Evolutionary conservation across 1,140 invertebrate genomes (phyloP), one percentile per base, ranked within the genome.

Genomic region (Heliconius congener): DNA sequence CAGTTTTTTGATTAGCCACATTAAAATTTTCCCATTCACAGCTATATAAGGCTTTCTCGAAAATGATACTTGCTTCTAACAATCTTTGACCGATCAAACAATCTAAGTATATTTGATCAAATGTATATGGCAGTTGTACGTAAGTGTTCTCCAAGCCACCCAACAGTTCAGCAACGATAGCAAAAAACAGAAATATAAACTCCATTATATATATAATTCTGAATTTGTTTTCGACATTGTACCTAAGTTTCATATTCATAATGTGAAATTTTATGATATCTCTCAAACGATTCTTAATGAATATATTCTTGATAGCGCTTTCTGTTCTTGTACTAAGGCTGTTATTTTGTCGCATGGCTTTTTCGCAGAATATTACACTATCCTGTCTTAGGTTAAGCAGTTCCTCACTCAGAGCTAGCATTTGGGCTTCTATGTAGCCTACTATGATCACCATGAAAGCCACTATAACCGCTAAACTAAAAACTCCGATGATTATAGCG

Each of bases 1-100:
- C 83, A 13, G 84, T 89, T 74, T 83, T 91, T 84, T 82, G 88
- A 57, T 91, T 91, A 0, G 76, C 37, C 0, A 73, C 78, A 79
- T 88, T 76, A 70, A 88, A 92, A 42, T 87, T 85, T 73, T 93
- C 90, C 91, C 91, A 93, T 75, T 86, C 83, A 27, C 88, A 88
- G 46, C 81, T 80, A 55, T 91, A 93, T 0, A 93, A 84, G 1
- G 91, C 83, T 8, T 79, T 84, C 66, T 90, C 86, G 46, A 92
- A 92, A 4, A 60, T 71, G 1, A 79, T 11, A 74, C 86, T 86
- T 0, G 90, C 87, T 66, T 91, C 88, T 30, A 87, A 85, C 5
- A 93, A 74, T 9, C 85, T 84, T 83, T 93, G 91, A 2, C 91
- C 91, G 9, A 83, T 84, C 16, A 87, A 85, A 79, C 90, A 91